Conservation (phyloP, 1,140 invertebrate species). For the Heterodera schachtii region DNA sequence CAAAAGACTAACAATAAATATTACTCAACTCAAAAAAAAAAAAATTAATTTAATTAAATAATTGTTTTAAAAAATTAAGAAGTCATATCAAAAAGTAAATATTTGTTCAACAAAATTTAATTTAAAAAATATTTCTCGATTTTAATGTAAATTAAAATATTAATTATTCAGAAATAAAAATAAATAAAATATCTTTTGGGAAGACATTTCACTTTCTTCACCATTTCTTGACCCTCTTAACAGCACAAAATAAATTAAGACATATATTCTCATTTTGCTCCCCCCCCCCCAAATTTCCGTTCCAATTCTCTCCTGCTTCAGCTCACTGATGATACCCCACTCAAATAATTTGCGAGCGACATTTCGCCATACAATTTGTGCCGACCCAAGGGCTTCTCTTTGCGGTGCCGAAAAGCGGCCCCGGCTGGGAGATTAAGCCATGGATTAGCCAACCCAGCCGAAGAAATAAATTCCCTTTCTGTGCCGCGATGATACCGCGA, state of each 20-base stretch:
- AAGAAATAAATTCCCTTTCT: neutral
- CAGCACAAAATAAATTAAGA: neutral
- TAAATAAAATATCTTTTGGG: neutral
- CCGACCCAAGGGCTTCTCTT: conserved; percentile 3
- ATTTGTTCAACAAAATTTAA: too few species aligned
- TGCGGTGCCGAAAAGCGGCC: neutral
- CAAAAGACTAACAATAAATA: too few species aligned
- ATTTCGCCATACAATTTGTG: neutral
- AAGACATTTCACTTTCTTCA: neutral
- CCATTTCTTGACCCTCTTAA: conserved; percentile 19
- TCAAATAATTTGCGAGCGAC: neutral
- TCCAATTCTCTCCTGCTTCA: neutral
- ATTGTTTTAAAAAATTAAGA: too few species aligned
- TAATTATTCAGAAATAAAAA: neutral
- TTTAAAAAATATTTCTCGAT: too few species aligned
- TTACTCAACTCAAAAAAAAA: too few species aligned
- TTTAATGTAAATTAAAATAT: too few species aligned
- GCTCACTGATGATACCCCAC: neutral
- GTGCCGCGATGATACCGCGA: neutral
- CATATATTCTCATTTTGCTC: neutral
- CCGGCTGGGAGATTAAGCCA: neutral
- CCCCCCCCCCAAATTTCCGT: neutral
- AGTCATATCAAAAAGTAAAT: too few species aligned
- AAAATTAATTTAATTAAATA: too few species aligned
- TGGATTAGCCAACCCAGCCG: neutral